These are phyloP conservation scores for Babylonia areolata DNA, from an alignment of 1,140 invertebrate genomes.

Conservation along the genomic window DNA sequence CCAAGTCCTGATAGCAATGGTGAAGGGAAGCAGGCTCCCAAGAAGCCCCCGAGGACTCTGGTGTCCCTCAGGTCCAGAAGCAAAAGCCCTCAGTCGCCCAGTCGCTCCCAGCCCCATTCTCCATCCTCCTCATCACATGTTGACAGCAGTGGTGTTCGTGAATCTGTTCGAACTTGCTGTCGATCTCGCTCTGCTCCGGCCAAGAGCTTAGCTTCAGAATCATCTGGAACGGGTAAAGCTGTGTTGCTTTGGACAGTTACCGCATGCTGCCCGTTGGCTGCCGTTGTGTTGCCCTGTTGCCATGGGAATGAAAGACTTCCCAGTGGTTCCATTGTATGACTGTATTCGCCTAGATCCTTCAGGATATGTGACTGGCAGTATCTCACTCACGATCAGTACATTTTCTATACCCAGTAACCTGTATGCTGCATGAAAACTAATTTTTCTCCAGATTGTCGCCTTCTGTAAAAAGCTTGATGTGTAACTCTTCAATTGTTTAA, in stretches of 20 bases:
- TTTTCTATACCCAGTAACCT: no score
- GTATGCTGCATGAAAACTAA: slow-evolving; percentile 2
- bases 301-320: background rate
- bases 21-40: slow-evolving; percentile 15
- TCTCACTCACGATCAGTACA: no score
- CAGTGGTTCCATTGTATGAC: no score
- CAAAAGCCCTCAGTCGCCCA: slow-evolving; percentile 28
- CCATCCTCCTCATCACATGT: background rate
- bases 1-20: slow-evolving; percentile 11
- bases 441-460: background rate
- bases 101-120: background rate
- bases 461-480: background rate
- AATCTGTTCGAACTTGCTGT: slow-evolving; percentile 17
- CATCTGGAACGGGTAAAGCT: slow-evolving; percentile 28
- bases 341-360: no score
- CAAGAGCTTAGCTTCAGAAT: slow-evolving; percentile 2
- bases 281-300: background rate
- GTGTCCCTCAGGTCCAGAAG: background rate
- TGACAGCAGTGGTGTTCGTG: background rate
- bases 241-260: slow-evolving; percentile 32
- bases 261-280: slow-evolving; percentile 30
- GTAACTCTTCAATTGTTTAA: no score
- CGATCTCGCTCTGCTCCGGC: slow-evolving; percentile 19
- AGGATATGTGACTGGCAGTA: no score
- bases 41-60: slow-evolving; percentile 23